Evolutionary conservation across 1,140 invertebrate species (phyloP).

Genomic region (Scylla paramamosain): DNA sequence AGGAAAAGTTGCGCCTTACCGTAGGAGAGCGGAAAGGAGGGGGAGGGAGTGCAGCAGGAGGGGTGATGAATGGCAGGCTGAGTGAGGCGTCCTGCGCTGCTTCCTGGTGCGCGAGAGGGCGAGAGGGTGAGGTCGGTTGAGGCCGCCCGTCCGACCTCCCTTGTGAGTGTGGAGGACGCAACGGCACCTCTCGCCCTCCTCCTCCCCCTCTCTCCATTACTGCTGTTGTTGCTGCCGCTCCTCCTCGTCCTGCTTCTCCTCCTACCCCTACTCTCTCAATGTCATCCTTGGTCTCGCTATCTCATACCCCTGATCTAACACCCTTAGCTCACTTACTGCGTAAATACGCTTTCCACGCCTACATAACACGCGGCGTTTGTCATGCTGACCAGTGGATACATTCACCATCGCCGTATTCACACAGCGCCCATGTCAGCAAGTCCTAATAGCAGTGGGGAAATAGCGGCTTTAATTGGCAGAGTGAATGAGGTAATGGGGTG

Average conservation of each 20-base stretch:
- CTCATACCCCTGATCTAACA: not conserved
- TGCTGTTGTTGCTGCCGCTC: too few species aligned
- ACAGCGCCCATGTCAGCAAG: not conserved
- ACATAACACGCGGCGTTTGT: not conserved
- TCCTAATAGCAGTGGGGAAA: too few species aligned
- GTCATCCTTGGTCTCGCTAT: not conserved
- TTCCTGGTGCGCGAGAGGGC: constrained; percentile 8
- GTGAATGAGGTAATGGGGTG: too few species aligned
- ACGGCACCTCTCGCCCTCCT: not conserved
- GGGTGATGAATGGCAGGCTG: not conserved
- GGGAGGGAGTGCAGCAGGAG: not conserved
- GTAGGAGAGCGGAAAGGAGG: not conserved
- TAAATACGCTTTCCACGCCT: not conserved
- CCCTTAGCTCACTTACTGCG: not conserved
- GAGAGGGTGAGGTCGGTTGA: not conserved
- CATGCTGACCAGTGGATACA: not conserved
- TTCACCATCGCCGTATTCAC: not conserved
- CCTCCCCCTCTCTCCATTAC: not conserved
- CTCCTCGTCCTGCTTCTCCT: not conserved
- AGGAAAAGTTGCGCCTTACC: not conserved
- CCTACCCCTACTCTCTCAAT: not conserved
- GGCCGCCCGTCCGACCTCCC: not conserved
- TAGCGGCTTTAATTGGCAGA: too few species aligned
- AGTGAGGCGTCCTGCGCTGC: not conserved
- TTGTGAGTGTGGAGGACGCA: constrained; percentile 10